Percentiles rank a stretch among this genome's conserved stretches.
phyloP scores from a whole-genome alignment of 2,113 vertebrate genomes.

The Prolemur simus region DNA sequence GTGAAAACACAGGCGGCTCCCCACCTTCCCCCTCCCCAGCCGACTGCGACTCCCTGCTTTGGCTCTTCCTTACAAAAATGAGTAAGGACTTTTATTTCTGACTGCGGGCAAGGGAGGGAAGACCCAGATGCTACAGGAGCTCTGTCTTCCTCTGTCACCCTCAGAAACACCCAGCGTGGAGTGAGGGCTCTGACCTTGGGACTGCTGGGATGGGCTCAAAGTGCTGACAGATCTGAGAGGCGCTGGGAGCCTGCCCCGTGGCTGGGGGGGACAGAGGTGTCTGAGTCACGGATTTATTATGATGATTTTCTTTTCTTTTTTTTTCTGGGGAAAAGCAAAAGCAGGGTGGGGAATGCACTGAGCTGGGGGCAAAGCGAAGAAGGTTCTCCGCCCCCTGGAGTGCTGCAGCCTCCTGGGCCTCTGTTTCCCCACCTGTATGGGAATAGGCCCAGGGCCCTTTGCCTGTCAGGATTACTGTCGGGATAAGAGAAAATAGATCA shows the following conservation, averaged over 20 bases:
- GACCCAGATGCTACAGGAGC: not conserved
- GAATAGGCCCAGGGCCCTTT: rapidly evolving
- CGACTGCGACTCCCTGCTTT: not conserved
- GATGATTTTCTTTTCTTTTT: not conserved
- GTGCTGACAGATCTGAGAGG: not conserved
- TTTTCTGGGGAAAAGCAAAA: not conserved
- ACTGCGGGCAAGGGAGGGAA: not conserved
- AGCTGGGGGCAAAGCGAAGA: not conserved
- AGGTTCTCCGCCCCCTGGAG: too few relatives aligned
- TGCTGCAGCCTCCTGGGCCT: rapidly evolving
- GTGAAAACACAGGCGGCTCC: not conserved
- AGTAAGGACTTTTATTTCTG: not conserved
- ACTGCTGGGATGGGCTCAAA: not conserved
- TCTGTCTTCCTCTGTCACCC: slow-evolving; percentile 11
- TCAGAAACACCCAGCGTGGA: not conserved
- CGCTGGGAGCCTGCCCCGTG: not conserved
- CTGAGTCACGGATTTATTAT: not conserved
- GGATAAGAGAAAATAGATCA: not conserved
- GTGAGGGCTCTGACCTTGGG: not conserved
- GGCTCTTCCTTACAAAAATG: not conserved
- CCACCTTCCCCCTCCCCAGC: too few relatives aligned
- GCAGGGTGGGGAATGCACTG: not conserved
- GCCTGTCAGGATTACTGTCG: not conserved
- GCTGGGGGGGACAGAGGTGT: not conserved
- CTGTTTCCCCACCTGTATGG: not conserved